A percentile compares a stretch with the other conserved stretches of the same genome.
These are phyloP conservation scores for Epinephelus fuscoguttatus DNA, from an alignment of 2,113 vertebrate genomes.

Conservation along the genomic window DNA sequence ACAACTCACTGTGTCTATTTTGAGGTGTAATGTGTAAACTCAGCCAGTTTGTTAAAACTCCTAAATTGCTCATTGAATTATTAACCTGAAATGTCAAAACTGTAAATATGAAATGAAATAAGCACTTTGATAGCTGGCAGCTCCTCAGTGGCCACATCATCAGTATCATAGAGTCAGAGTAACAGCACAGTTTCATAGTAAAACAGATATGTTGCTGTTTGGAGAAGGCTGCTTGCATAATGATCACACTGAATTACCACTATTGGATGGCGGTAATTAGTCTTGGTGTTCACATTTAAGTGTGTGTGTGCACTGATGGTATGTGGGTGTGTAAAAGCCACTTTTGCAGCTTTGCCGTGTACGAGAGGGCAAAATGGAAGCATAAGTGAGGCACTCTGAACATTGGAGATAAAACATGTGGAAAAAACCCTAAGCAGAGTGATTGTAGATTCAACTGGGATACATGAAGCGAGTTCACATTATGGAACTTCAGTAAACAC, in stretches of 20 bases:
- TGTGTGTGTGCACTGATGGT: constrained; percentile 57
- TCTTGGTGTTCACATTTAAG: constrained; percentile 62
- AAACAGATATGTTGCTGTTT: constrained; percentile 63
- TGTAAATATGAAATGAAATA: not conserved
- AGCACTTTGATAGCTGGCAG: not conserved
- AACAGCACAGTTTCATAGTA: constrained; percentile 24
- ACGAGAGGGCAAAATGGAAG: constrained; percentile 80
- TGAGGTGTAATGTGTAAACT: not conserved
- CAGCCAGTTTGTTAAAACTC: not conserved
- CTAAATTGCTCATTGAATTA: not conserved
- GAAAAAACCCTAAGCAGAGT: constrained; percentile 24
- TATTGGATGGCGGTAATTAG: constrained; percentile 69
- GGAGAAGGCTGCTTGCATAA: constrained; percentile 44
- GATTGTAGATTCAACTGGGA: constrained; percentile 41
- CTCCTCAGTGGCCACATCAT: not conserved
- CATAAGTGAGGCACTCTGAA: constrained; percentile 76
- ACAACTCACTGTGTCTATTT: not conserved
- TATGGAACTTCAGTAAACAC: constrained; percentile 60
- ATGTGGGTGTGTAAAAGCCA: constrained; percentile 83
- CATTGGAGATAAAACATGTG: constrained; percentile 67
- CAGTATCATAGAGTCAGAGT: not conserved
- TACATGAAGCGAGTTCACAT: constrained; percentile 46
- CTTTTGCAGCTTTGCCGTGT: constrained; percentile 70
- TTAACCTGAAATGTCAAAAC: not conserved
- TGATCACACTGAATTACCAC: constrained; percentile 55